phyloP scores from a whole-genome alignment of 2,797 vertebrate species.

The Cossypha heuglini region DNA sequence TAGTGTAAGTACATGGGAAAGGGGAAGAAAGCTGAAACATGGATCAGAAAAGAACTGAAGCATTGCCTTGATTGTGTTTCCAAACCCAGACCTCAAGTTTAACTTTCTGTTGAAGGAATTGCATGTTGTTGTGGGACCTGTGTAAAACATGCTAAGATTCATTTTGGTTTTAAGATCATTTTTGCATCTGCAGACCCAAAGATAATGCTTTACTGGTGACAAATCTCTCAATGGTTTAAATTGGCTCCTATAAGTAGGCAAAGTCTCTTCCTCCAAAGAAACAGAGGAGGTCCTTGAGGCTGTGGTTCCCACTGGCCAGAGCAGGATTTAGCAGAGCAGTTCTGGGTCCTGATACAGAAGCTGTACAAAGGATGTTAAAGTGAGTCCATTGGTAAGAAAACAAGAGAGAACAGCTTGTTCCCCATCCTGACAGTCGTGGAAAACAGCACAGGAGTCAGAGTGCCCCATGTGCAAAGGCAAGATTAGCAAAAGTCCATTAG shows the following conservation, averaged over 20 bases:
- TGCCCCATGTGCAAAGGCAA: not conserved
- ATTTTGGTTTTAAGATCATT: not conserved
- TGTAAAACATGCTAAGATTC: not conserved
- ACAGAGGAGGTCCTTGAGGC: not conserved
- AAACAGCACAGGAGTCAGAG: not conserved
- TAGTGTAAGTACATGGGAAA: not conserved
- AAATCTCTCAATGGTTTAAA: not conserved
- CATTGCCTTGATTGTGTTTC: not conserved
- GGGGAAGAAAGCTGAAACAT: not conserved
- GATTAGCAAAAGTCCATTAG: not conserved
- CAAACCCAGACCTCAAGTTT: not conserved
- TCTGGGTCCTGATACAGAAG: not conserved
- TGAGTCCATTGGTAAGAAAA: not conserved
- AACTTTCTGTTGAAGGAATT: not conserved
- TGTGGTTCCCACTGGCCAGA: not conserved
- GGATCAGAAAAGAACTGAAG: not conserved
- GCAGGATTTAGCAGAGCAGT: not conserved
- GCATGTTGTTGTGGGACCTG: not conserved
- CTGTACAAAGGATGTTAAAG: not conserved
- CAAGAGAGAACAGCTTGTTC: not conserved
- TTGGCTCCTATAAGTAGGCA: fast-evolving
- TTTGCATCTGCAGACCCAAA: not conserved
- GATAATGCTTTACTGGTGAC: not conserved
- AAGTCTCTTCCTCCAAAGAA: not conserved
- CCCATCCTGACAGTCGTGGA: not conserved